These are phyloP conservation scores for Agrochola circellaris DNA, from an alignment of 2,888 invertebrate genomes.

Conservation along the genomic window DNA sequence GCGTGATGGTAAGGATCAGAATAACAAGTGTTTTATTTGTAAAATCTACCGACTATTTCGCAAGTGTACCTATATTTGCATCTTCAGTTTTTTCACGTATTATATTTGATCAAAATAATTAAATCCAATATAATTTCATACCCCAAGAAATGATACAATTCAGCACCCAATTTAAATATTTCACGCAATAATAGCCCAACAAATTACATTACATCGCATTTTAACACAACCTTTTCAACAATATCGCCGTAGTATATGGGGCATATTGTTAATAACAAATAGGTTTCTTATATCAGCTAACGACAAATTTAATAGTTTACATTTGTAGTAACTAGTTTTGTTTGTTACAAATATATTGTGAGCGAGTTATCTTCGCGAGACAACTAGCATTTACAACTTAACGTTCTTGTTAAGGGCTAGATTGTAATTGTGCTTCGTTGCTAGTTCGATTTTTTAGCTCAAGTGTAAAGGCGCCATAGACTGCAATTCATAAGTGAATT, in stretches of 20 bases:
- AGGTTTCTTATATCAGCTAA: slow-evolving; percentile 67
- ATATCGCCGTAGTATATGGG: slow-evolving; percentile 49
- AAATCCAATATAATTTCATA: background rate
- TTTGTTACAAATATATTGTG: slow-evolving; percentile 66
- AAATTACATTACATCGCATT: slow-evolving; percentile 35
- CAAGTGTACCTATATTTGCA: background rate
- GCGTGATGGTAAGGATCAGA: background rate
- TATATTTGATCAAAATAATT: background rate
- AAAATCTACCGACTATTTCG: background rate
- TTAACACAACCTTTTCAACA: slow-evolving; percentile 38
- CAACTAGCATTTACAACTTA: slow-evolving; percentile 69
- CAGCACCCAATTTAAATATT: slow-evolving; percentile 23
- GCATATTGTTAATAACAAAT: slow-evolving; percentile 57
- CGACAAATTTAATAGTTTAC: slow-evolving; percentile 73
- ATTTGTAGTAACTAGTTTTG: slow-evolving; percentile 69
- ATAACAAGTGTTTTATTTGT: background rate
- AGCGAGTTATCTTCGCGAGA: slow-evolving; percentile 68
- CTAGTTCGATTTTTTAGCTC: slow-evolving; percentile 6
- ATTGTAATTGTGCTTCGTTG: slow-evolving; percentile 17
- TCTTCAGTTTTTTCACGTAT: background rate
- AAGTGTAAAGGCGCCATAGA: background rate
- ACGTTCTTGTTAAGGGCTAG: slow-evolving; percentile 65
- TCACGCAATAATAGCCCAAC: slow-evolving; percentile 29
- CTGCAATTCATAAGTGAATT: background rate
- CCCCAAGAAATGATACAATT: background rate